These are phyloP conservation scores for Leontopithecus rosalia DNA, from an alignment of 2,797 vertebrate species.

Conservation along the genomic window DNA sequence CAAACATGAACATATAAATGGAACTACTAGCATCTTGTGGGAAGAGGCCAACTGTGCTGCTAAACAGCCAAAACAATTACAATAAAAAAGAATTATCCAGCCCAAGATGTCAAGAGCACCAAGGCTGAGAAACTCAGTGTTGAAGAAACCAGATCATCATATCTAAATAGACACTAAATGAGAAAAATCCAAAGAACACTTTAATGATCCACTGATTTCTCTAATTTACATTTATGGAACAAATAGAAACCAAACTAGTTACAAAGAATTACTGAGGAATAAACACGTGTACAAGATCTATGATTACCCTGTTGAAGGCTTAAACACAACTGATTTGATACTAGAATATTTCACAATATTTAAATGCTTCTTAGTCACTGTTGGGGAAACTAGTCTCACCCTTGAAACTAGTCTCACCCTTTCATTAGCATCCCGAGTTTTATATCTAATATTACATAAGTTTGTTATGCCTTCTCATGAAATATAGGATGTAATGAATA, in stretches of 20 bases:
- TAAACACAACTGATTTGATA: background rate
- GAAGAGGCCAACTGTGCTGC: background rate
- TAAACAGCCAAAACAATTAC: background rate
- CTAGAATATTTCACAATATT: background rate
- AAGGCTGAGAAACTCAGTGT: background rate
- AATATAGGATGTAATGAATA: background rate
- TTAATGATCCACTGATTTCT: conserved; percentile 4
- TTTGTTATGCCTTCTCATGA: background rate
- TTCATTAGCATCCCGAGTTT: background rate
- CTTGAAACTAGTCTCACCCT: background rate
- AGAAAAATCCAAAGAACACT: background rate
- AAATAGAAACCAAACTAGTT: background rate
- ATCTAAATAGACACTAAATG: background rate
- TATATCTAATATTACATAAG: background rate
- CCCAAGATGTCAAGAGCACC: background rate
- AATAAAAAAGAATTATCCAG: background rate
- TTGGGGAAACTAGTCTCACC: background rate
- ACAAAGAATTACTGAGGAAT: background rate
- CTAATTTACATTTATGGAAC: background rate
- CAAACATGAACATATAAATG: background rate
- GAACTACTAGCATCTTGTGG: background rate
- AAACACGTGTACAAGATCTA: background rate
- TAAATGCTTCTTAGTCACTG: background rate
- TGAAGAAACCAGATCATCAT: background rate
- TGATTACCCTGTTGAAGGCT: background rate